phyloP scores from a whole-genome alignment of 2,113 vertebrate species.

The Vicugna pacos region DNA sequence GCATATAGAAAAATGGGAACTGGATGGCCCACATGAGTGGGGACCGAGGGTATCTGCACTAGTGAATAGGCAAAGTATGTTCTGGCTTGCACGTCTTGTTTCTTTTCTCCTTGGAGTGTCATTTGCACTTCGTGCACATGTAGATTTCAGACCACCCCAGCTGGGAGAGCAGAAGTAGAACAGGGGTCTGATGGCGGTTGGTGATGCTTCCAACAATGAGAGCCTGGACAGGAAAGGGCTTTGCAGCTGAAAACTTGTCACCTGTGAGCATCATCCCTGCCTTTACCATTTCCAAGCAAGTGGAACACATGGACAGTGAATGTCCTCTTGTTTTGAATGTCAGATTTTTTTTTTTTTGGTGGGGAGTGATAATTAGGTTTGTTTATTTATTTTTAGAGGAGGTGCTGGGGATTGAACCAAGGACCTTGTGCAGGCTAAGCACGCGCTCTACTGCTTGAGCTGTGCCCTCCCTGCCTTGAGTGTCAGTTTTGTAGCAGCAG shows the following conservation, averaged over 20 bases:
- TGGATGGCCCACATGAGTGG: not conserved
- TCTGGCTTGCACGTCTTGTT: not conserved
- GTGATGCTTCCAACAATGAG: not conserved
- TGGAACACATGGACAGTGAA: not conserved
- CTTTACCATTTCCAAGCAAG: not conserved
- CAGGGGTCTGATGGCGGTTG: not conserved
- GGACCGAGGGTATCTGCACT: not conserved
- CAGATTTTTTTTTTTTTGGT: too few species aligned
- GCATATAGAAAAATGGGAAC: not conserved
- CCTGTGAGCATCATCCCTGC: fast-evolving
- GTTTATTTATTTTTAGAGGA: too few species aligned
- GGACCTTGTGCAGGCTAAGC: too few species aligned
- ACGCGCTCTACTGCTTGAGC: too few species aligned
- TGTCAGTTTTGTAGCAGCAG: not conserved
- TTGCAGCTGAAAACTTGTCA: not conserved
- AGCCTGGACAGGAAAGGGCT: not conserved
- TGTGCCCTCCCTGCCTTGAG: too few species aligned
- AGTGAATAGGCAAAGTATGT: not conserved
- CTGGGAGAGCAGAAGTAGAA: not conserved
- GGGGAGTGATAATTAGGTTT: too few species aligned
- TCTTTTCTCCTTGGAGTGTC: not conserved
- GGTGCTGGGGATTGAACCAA: too few species aligned
- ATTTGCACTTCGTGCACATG: not conserved
- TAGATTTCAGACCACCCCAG: too few species aligned
- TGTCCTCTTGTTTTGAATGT: not conserved